Evolutionary conservation across 2,797 vertebrate species (phyloP).

Genomic region (Furcifer pardalis): DNA sequence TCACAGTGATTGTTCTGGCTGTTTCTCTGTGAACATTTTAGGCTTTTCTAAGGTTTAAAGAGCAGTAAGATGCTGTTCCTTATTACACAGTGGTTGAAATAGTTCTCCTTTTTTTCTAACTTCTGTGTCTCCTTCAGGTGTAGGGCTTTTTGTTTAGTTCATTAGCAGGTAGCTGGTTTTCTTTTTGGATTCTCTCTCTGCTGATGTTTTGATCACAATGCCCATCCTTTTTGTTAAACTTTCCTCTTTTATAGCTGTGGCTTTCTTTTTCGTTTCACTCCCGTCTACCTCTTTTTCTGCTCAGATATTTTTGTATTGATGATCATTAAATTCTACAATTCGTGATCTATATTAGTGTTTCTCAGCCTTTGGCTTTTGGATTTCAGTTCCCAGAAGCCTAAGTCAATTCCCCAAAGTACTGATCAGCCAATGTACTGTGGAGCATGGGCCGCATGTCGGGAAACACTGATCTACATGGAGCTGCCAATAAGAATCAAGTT

Average conservation of each 20-base stretch:
- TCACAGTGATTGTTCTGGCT: not conserved
- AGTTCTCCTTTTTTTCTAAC: not conserved
- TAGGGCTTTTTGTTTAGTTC: not conserved
- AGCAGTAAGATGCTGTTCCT: not conserved
- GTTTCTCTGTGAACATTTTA: not conserved
- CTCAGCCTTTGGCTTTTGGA: too few relatives aligned
- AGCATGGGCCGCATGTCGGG: too few relatives aligned
- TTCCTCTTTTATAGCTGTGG: not conserved
- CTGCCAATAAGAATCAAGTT: not conserved
- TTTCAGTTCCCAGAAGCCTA: too few relatives aligned
- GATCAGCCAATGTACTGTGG: too few relatives aligned
- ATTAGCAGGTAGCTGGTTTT: not conserved
- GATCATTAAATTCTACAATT: not conserved
- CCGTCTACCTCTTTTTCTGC: not conserved
- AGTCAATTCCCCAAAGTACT: too few relatives aligned
- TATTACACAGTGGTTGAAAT: not conserved
- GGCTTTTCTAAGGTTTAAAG: not conserved
- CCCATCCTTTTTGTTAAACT: not conserved
- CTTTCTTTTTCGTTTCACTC: not conserved
- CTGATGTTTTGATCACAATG: not conserved
- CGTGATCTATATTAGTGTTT: not conserved
- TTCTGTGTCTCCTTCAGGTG: not conserved
- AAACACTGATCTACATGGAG: not conserved
- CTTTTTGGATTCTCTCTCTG: not conserved
- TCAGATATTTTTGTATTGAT: slow-evolving; percentile 3